Percentiles rank a stretch among this genome's conserved stretches.
phyloP scores from a whole-genome alignment of 2,113 vertebrate genomes.

The Brachypteracias leptosomus region DNA sequence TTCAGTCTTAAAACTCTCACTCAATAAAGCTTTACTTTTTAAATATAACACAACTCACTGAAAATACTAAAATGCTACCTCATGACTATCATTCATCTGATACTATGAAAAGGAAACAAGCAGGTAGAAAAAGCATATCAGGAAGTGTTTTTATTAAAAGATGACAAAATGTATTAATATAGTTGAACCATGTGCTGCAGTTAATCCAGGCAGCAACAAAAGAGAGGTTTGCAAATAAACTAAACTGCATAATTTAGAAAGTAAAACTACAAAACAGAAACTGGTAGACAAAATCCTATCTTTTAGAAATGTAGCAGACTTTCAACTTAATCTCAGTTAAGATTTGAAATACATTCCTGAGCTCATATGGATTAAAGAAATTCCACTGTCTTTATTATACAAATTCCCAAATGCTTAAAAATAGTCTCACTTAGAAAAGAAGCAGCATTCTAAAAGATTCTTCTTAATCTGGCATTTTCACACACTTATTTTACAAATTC shows the following conservation, averaged over 20 bases:
- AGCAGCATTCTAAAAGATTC: not conserved
- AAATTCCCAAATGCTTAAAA: conserved; percentile 26
- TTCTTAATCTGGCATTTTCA: conserved; percentile 40
- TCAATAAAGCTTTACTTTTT: conserved; percentile 50
- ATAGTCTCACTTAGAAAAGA: conserved; percentile 29
- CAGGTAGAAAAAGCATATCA: conserved; percentile 9
- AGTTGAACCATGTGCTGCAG: not conserved
- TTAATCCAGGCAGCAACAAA: conserved; percentile 29
- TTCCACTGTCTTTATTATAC: conserved; percentile 10
- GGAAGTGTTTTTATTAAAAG: conserved; percentile 71
- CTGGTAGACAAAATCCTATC: conserved; percentile 29
- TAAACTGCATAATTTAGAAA: conserved; percentile 41
- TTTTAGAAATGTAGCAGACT: conserved; percentile 39
- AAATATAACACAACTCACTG: not conserved
- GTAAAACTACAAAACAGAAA: conserved; percentile 47
- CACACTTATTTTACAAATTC: not conserved
- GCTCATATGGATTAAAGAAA: conserved; percentile 33
- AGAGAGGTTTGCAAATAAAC: conserved; percentile 55
- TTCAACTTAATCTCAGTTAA: conserved; percentile 25
- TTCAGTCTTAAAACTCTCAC: conserved; percentile 19
- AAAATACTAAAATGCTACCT: not conserved
- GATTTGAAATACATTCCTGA: conserved; percentile 59
- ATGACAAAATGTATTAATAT: conserved; percentile 51
- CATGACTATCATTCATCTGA: not conserved
- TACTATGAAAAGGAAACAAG: not conserved